Conservation (phyloP, 2,797 vertebrate species). For the Falco peregrinus region DNA sequence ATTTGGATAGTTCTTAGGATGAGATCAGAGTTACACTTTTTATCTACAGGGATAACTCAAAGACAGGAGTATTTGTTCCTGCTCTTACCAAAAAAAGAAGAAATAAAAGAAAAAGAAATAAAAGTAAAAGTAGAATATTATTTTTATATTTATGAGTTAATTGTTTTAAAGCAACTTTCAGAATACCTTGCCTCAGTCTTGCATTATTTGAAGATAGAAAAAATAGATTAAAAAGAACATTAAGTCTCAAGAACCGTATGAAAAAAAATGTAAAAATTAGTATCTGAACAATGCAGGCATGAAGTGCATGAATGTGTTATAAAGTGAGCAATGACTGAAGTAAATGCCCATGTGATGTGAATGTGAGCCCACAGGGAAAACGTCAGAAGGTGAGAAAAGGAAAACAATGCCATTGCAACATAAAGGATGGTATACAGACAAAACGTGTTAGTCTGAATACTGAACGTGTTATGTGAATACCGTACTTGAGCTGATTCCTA, state of each 20-base stretch:
- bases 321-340: conserved; percentile 43
- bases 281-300: background rate
- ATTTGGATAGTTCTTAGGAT: background rate
- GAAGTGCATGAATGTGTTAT: background rate
- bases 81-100: background rate
- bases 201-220: background rate
- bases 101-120: background rate
- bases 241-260: background rate
- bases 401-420: conserved; percentile 37
- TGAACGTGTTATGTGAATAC: background rate
- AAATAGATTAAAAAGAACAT: background rate
- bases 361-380: conserved; percentile 36
- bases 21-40: background rate
- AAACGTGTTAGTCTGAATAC: conserved; percentile 14
- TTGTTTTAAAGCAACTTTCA: background rate
- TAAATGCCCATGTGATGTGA: conserved; percentile 12
- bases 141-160: background rate
- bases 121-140: background rate
- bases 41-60: background rate
- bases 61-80: background rate
- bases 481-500: background rate
- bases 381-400: conserved; percentile 37
- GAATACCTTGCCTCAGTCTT: background rate
- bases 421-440: conserved; percentile 1
- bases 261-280: background rate